These are phyloP conservation scores for Passerina amoena DNA, from an alignment of 2,113 vertebrate species.

Conservation along the genomic window DNA sequence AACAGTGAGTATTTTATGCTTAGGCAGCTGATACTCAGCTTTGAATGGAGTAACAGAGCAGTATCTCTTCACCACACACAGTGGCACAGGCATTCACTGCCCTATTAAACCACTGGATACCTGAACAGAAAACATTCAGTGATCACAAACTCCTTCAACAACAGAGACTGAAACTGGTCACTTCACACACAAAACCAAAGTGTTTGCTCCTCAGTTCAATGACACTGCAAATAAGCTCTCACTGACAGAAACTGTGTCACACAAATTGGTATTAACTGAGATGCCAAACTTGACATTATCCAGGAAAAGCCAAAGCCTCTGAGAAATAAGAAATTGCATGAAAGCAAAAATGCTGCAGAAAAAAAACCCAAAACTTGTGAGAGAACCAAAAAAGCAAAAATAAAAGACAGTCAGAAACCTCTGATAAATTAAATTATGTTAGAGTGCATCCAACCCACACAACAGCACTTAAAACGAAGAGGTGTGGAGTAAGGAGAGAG, in stretches of 20 bases:
- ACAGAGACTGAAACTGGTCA: neutral
- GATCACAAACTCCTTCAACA: neutral
- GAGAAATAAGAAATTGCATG: neutral
- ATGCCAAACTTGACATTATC: neutral
- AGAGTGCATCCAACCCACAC: neutral
- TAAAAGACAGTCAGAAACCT: neutral
- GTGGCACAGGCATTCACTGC: neutral
- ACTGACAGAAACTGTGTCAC: neutral
- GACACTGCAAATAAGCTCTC: neutral
- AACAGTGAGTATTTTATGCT: neutral
- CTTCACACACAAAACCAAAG: neutral
- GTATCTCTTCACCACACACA: neutral
- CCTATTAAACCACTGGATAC: neutral
- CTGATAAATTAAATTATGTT: neutral
- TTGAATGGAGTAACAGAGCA: neutral
- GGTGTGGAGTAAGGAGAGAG: neutral
- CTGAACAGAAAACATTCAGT: neutral
- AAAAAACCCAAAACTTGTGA: fast-evolving
- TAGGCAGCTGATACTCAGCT: neutral
- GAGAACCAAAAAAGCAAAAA: neutral
- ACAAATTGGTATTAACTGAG: neutral
- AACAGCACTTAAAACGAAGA: neutral
- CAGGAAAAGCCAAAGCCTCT: neutral
- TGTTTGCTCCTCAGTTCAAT: neutral
- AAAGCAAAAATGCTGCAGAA: neutral